Conservation (phyloP, 2,797 vertebrate species). For the Microchirus variegatus region DNA sequence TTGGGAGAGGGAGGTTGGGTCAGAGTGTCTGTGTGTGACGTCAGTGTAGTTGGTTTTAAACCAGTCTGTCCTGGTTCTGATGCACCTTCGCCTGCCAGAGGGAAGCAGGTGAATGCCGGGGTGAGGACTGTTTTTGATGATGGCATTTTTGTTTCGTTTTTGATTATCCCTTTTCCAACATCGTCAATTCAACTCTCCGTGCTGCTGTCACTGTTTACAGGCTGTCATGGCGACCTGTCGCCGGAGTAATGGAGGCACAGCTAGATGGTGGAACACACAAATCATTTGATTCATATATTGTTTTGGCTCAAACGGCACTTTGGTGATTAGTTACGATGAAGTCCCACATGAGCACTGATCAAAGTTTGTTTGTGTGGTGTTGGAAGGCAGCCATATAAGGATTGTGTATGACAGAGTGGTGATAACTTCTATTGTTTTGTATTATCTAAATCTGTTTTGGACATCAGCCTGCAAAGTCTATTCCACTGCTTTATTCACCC, state of each 20-base stretch:
- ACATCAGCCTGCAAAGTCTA: conserved; percentile 31
- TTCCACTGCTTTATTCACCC: conserved; percentile 46
- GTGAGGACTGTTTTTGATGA: no score
- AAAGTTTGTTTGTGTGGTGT: conserved; percentile 36
- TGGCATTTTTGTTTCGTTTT: no score
- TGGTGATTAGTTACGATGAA: conserved; percentile 32
- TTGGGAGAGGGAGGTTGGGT: no score
- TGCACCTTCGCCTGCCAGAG: no score
- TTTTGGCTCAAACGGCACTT: conserved; percentile 11
- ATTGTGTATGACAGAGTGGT: conserved; percentile 39
- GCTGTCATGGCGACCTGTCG: neutral
- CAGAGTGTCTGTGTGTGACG: no score
- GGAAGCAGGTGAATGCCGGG: no score
- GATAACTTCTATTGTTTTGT: conserved; percentile 36
- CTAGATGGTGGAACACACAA: neutral
- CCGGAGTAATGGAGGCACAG: neutral
- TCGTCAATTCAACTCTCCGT: neutral
- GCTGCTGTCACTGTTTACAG: neutral
- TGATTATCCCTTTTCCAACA: no score
- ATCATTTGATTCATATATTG: neutral
- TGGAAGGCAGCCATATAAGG: conserved; percentile 24
- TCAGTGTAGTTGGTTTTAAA: no score
- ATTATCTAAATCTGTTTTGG: conserved; percentile 36
- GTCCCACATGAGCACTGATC: conserved; percentile 35
- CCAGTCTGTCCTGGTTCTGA: no score